phyloP scores from a whole-genome alignment of 2,113 vertebrate genomes.

The Sterrhoptilus dennistouni region DNA sequence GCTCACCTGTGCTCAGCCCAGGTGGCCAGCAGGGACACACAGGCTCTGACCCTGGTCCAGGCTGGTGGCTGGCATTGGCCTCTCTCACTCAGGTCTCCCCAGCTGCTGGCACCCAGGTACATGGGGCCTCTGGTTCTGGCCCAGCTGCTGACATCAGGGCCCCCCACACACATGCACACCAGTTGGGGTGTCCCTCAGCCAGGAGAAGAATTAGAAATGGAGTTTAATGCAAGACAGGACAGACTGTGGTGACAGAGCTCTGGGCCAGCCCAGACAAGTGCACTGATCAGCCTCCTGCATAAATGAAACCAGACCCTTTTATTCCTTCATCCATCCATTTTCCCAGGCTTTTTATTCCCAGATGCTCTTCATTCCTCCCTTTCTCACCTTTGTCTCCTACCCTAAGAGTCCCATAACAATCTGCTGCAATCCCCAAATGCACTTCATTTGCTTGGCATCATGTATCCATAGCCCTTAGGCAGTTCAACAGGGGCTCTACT shows the following conservation, averaged over 20 bases:
- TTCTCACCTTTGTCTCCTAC: background rate
- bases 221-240: background rate
- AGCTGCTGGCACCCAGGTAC: fast-evolving
- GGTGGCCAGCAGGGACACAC: background rate
- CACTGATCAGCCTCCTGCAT: background rate
- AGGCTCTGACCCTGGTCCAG: background rate
- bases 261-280: background rate
- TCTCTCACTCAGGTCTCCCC: background rate
- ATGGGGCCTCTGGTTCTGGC: fast-evolving
- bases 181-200: background rate
- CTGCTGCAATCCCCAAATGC: background rate
- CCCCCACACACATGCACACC: background rate
- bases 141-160: background rate
- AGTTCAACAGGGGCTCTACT: background rate
- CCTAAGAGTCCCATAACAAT: background rate
- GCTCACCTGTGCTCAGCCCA: fast-evolving
- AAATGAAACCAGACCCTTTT: background rate
- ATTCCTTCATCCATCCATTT: background rate
- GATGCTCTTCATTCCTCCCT: background rate
- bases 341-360: background rate
- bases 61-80: background rate
- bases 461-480: background rate
- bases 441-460: background rate
- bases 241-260: fast-evolving
- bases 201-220: background rate